Percentiles rank a stretch among this genome's conserved stretches.
Conservation (phyloP, 1,140 invertebrate species). For the Homarus americanus region DNA sequence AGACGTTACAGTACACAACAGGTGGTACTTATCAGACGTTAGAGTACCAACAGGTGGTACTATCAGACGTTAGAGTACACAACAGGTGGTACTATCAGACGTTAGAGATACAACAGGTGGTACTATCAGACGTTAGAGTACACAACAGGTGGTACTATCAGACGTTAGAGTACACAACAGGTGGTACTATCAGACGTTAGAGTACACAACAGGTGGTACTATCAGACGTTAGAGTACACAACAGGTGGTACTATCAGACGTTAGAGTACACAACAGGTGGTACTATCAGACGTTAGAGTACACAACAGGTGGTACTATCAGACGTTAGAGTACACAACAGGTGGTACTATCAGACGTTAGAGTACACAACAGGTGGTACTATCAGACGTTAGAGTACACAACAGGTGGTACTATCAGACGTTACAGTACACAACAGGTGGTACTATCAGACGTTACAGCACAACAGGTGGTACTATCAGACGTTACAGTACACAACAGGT, state of each 20-base stretch:
- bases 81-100: too few species aligned
- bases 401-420: neutral
- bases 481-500: neutral
- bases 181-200: too few species aligned
- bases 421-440: neutral
- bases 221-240: too few species aligned
- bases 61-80: too few species aligned
- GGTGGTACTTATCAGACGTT: neutral
- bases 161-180: too few species aligned
- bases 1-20: neutral
- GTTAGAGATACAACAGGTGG: too few species aligned
- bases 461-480: neutral
- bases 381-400: neutral
- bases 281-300: neutral
- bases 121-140: too few species aligned
- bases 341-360: neutral
- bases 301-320: neutral
- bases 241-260: too few species aligned
- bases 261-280: neutral
- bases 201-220: too few species aligned
- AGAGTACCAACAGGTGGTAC: too few species aligned
- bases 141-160: too few species aligned
- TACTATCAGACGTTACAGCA: neutral
- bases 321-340: neutral
- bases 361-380: neutral